A percentile compares a stretch with the other conserved stretches of the same genome.
phyloP scores from a whole-genome alignment of 2,113 vertebrate genomes.

The Chitala chitala region DNA sequence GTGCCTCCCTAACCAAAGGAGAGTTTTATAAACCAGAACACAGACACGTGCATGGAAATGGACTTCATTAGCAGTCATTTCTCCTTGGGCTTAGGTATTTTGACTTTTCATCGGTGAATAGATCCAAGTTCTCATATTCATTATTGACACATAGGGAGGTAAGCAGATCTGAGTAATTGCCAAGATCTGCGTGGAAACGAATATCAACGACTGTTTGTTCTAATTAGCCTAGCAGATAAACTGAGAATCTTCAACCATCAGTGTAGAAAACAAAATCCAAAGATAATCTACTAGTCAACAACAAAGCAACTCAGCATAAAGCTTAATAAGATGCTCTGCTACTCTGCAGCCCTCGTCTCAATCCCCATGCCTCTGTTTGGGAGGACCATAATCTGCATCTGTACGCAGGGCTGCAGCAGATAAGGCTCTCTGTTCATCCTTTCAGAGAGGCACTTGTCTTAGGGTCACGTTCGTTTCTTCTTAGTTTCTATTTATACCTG shows the following conservation, averaged over 20 bases:
- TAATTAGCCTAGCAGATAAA: slow-evolving; percentile 31
- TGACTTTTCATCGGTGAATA: too few relatives aligned
- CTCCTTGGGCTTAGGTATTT: slow-evolving; percentile 7
- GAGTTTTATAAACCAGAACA: slow-evolving; percentile 21
- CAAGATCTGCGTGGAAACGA: slow-evolving; percentile 31
- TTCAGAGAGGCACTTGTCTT: background rate
- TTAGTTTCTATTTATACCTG: background rate
- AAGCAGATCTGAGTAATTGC: slow-evolving; percentile 37
- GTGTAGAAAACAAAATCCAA: slow-evolving; percentile 30
- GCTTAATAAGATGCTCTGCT: slow-evolving; percentile 20
- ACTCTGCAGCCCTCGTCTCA: slow-evolving; percentile 26
- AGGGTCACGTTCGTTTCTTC: slow-evolving; percentile 1
- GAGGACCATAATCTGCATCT: slow-evolving; percentile 18
- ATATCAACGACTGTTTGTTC: slow-evolving; percentile 31
- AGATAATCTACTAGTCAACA: slow-evolving; percentile 38
- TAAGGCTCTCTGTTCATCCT: background rate
- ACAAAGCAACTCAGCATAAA: slow-evolving; percentile 32
- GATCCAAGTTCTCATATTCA: too few relatives aligned
- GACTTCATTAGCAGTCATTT: slow-evolving; percentile 17
- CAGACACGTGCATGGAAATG: slow-evolving; percentile 22
- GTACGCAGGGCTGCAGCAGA: background rate
- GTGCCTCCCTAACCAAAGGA: slow-evolving; percentile 23
- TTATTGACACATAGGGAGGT: background rate
- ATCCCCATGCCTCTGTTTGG: slow-evolving; percentile 28
- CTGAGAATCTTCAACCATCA: slow-evolving; percentile 22